phyloP scores from a whole-genome alignment of 1,140 invertebrate species.

The Orius laevigatus region DNA sequence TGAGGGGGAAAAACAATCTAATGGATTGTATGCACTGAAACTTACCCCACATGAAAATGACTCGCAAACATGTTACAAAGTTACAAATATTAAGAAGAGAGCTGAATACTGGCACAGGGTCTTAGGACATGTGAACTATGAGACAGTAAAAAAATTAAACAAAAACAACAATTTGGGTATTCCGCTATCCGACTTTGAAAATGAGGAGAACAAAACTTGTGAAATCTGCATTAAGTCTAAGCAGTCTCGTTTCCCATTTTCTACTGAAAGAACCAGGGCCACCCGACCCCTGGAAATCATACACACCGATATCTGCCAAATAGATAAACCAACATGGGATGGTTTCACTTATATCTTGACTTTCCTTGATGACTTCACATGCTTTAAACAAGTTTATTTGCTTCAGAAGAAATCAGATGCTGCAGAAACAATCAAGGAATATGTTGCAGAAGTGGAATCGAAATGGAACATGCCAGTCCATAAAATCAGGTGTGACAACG shows the following conservation, averaged over 20 bases:
- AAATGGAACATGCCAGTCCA: conserved; percentile 16
- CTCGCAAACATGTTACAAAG: too few relatives aligned
- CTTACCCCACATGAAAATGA: too few relatives aligned
- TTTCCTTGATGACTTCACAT: conserved; percentile 27
- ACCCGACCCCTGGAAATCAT: not conserved
- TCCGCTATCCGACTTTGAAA: too few relatives aligned
- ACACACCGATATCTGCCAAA: conserved; percentile 1
- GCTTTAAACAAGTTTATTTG: conserved; percentile 23
- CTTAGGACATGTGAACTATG: not conserved
- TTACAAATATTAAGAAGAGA: too few relatives aligned
- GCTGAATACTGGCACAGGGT: conserved; percentile 9
- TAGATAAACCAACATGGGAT: not conserved
- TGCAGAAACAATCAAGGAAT: conserved; percentile 21
- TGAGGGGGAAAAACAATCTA: not conserved
- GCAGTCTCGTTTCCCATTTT: too few relatives aligned
- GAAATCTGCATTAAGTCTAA: too few relatives aligned
- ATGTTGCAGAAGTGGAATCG: conserved; percentile 17
- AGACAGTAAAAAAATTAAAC: conserved; percentile 1
- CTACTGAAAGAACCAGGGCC: not conserved
- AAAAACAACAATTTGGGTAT: not conserved
- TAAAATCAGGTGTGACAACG: conserved; percentile 22
- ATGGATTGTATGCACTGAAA: not conserved
- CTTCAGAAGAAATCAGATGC: conserved; percentile 24
- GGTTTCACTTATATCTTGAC: conserved; percentile 24
- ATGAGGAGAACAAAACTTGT: too few relatives aligned